A percentile compares a stretch with the other conserved stretches of the same genome.
Conservation (phyloP, 2,113 vertebrate genomes). For the Miniopterus natalensis region DNA sequence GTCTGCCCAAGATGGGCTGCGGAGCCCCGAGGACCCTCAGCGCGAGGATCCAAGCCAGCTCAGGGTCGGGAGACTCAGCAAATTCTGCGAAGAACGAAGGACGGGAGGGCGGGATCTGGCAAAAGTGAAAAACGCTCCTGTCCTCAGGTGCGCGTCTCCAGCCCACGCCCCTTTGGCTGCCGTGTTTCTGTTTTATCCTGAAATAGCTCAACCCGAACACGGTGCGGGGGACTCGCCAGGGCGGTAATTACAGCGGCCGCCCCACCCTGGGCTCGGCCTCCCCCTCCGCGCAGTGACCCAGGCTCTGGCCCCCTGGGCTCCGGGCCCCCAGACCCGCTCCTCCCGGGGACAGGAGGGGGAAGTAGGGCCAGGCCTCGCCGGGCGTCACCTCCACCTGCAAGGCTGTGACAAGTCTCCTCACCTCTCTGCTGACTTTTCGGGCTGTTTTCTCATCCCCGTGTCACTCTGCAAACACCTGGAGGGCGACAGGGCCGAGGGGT, state of each 20-base stretch:
- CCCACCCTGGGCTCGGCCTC: accelerated
- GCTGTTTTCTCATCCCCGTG: accelerated
- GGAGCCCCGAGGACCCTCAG: not conserved
- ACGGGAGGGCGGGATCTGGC: no score
- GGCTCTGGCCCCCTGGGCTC: accelerated
- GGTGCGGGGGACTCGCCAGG: not conserved
- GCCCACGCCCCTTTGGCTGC: accelerated
- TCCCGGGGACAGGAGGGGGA: accelerated
- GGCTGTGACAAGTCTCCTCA: accelerated
- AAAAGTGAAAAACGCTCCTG: accelerated
- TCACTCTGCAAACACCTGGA: no score
- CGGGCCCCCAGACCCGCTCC: not conserved
- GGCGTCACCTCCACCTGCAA: accelerated
- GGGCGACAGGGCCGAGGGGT: accelerated
- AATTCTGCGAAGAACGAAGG: accelerated
- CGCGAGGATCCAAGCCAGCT: no score
- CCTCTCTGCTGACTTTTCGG: not conserved
- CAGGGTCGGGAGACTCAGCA: accelerated
- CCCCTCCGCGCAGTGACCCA: accelerated
- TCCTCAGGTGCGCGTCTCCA: accelerated
- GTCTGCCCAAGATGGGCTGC: accelerated
- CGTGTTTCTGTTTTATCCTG: not conserved
- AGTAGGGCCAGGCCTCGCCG: not conserved
- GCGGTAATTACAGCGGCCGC: not conserved
- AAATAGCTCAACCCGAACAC: not conserved